A percentile compares a stretch with the other conserved stretches of the same genome.
phyloP scores from a whole-genome alignment of 53 echinoderm and acorn worm genomes.

The Crossaster papposus region DNA sequence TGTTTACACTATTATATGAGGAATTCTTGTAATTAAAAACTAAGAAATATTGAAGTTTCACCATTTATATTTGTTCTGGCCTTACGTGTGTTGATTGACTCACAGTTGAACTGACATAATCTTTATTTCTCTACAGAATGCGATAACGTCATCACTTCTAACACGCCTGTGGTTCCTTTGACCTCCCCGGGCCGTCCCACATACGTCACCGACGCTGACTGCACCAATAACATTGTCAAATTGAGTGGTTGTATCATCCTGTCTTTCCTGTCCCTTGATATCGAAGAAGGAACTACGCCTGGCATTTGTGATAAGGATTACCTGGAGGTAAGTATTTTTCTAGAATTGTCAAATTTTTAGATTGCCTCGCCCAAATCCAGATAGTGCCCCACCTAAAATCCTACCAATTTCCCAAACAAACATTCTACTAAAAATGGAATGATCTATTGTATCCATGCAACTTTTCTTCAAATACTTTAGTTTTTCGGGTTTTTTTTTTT shows the following conservation, averaged over 20 bases:
- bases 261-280: slow-evolving; percentile 31
- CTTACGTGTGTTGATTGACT: too few species aligned
- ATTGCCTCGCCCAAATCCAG: too few species aligned
- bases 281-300: slow-evolving; percentile 42
- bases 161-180: slow-evolving; percentile 3
- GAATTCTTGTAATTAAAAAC: too few species aligned
- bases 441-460: too few species aligned
- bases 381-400: too few species aligned
- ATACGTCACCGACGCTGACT: slow-evolving; percentile 57
- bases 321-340: slow-evolving; percentile 41
- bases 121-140: slow-evolving; percentile 44
- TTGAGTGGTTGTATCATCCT: slow-evolving; percentile 49
- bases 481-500: too few species aligned
- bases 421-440: too few species aligned
- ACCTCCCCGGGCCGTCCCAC: slow-evolving; percentile 51
- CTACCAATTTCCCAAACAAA: too few species aligned
- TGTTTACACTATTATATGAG: too few species aligned
- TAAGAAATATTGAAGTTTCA: too few species aligned
- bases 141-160: slow-evolving; percentile 31
- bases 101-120: neutral
- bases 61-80: too few species aligned
- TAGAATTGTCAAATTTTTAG: neutral
- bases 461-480: too few species aligned
- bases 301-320: slow-evolving; percentile 57
- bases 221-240: slow-evolving; percentile 59